Conservation (phyloP, 2,888 invertebrate species). For the Phyto melanocephala region DNA sequence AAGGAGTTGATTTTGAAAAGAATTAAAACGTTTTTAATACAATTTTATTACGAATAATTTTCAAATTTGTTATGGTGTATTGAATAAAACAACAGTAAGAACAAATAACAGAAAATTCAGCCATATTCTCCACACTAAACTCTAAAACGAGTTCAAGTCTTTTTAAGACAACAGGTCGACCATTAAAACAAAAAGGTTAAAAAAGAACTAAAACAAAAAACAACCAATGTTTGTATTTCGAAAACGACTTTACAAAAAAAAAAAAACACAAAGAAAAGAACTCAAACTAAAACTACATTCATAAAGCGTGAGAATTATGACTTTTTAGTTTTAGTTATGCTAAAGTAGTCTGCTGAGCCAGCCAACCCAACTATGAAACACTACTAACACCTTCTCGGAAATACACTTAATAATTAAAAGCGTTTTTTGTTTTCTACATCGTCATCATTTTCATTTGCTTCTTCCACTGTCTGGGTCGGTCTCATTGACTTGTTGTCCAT, state of each 20-base stretch:
- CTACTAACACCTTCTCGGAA: constrained; percentile 60
- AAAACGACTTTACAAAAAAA: no score
- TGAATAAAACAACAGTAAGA: constrained; percentile 11
- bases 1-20: constrained; percentile 41
- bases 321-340: constrained; percentile 42
- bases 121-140: neutral
- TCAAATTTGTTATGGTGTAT: constrained; percentile 56
- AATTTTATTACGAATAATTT: constrained; percentile 59
- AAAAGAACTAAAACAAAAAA: constrained; percentile 28
- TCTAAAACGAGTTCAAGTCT: constrained; percentile 46
- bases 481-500: neutral
- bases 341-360: constrained; percentile 32
- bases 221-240: neutral
- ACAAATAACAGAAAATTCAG: neutral
- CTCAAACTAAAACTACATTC: constrained; percentile 29
- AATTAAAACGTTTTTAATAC: constrained; percentile 54
- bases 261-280: constrained; percentile 11
- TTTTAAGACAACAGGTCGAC: constrained; percentile 49
- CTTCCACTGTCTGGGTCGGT: neutral
- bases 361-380: constrained; percentile 26
- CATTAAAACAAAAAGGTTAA: constrained; percentile 33
- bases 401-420: constrained; percentile 66
- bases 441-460: neutral
- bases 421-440: constrained; percentile 63
- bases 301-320: constrained; percentile 61